Evolutionary conservation across 2,113 vertebrate genomes (phyloP), one percentile per base, ranked within the genome.

Genomic region (Takifugu bimaculatus): DNA sequence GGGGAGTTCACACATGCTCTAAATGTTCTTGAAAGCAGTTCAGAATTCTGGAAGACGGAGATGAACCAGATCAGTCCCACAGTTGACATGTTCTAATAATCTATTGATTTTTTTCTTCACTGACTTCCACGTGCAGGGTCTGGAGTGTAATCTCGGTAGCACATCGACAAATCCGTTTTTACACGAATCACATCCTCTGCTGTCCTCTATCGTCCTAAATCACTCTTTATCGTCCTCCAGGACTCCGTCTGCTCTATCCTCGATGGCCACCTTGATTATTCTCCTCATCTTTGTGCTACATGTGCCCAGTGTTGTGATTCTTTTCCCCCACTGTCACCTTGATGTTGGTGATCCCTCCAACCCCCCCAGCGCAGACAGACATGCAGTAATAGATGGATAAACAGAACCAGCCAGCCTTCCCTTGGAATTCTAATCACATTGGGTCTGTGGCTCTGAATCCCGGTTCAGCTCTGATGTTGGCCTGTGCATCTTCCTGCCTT

Each of bases 351-450:
- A 56, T 11, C 15, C 60, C 27, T 59, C 67, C 47, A 42, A 7
- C 26, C 51, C 10, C 58, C 52, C 57, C 39, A 49, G 29, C 29
- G 51, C 54, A 71, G 49, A 60, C 0, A 2, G 58, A 48, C 60
- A 65, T 55, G 50, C 53, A 65, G 67, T 68, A 49, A 11, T 54
- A 79, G 73, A 81, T 70, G 63, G 70, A 77, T 77, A 68, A 75
- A 80, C 62, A 48, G 60, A 68, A 81, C 29, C 76, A 74, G 78
- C 79, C 76, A 80, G 79, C 78, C 72, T 72, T 86, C 78, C 65
- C 72, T 68, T 65, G 79, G 84, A 83, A 83, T 86, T 82, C 66
- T 80, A 82, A 79, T 82, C 81, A 71, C 75, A 65, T 79, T 74
- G 72, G 72, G 71, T 82, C 72, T 77, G 78, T 65, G 79, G 65